Conservation (phyloP, 92 coral and sea anemone genomes). For the Chrysogorgia sp. region DNA sequence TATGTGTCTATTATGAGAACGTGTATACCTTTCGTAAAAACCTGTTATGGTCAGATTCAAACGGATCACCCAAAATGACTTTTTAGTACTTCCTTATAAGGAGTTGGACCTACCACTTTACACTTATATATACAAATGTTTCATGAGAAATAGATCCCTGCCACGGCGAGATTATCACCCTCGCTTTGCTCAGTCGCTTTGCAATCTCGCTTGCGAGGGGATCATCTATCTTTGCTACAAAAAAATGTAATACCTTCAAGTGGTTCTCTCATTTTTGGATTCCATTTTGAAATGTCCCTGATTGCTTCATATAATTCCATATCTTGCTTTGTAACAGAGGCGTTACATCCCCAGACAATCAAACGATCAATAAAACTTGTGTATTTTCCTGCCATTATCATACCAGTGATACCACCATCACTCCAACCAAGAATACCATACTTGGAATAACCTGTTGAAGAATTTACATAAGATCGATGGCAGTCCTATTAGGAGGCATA, state of each 20-base stretch:
- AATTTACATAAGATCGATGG: background rate
- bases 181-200: too few relatives aligned
- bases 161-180: too few relatives aligned
- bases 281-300: constrained; percentile 89
- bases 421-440: constrained; percentile 96
- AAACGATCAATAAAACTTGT: constrained; percentile 63
- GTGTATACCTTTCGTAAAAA: too few relatives aligned
- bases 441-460: constrained; percentile 64
- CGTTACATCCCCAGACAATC: constrained; percentile 98
- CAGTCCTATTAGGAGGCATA: too few relatives aligned
- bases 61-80: too few relatives aligned
- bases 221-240: background rate
- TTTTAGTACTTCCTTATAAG: too few relatives aligned
- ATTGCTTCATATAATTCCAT: constrained; percentile 75
- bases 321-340: constrained; percentile 81
- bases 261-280: constrained; percentile 89
- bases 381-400: constrained; percentile 75
- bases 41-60: too few relatives aligned
- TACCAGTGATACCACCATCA: constrained; percentile 92
- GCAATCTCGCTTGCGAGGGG: too few relatives aligned
- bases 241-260: constrained; percentile 70
- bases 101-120: too few relatives aligned
- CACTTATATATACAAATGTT: too few relatives aligned
- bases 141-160: too few relatives aligned
- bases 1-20: too few relatives aligned